Conservation (phyloP, 1,140 invertebrate species). For the Danaus melanippus region DNA sequence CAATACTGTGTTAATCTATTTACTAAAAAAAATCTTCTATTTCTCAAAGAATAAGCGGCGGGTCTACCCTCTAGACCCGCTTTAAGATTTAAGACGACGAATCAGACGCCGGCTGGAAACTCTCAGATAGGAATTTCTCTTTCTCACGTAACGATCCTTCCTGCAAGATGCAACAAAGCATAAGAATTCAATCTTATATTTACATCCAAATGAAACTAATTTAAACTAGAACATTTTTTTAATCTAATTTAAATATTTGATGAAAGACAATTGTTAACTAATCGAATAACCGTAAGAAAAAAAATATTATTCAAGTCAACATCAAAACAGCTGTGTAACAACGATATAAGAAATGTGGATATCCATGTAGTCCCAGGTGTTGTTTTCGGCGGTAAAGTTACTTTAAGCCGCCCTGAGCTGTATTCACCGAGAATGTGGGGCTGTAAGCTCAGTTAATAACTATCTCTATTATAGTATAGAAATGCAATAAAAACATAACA, state of each 20-base stretch:
- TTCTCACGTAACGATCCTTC: slow-evolving; percentile 58
- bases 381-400: slow-evolving; percentile 52
- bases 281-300: too few relatives aligned
- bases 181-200: slow-evolving; percentile 65
- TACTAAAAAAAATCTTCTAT: slow-evolving; percentile 15
- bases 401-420: slow-evolving; percentile 51
- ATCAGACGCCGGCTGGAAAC: slow-evolving; percentile 64
- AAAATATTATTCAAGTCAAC: too few relatives aligned
- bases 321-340: too few relatives aligned
- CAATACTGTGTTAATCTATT: slow-evolving; percentile 2
- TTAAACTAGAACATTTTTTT: too few relatives aligned
- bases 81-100: slow-evolving; percentile 52
- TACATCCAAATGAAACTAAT: slow-evolving; percentile 17
- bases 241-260: too few relatives aligned
- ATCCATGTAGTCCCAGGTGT: slow-evolving; percentile 38
- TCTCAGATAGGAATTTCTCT: slow-evolving; percentile 50
- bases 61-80: slow-evolving; percentile 32
- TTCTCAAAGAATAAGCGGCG: slow-evolving; percentile 12
- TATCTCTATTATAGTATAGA: slow-evolving; percentile 23
- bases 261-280: too few relatives aligned
- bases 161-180: slow-evolving; percentile 68
- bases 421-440: slow-evolving; percentile 33
- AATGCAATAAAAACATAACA: slow-evolving; percentile 16
- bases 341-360: too few relatives aligned
- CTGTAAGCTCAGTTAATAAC: slow-evolving; percentile 35